Percentiles rank a stretch among this genome's conserved stretches.
Evolutionary conservation across 37 sponge, comb jelly and placozoan genomes (phyloP).

Genomic region (Mnemiopsis leidyi): DNA sequence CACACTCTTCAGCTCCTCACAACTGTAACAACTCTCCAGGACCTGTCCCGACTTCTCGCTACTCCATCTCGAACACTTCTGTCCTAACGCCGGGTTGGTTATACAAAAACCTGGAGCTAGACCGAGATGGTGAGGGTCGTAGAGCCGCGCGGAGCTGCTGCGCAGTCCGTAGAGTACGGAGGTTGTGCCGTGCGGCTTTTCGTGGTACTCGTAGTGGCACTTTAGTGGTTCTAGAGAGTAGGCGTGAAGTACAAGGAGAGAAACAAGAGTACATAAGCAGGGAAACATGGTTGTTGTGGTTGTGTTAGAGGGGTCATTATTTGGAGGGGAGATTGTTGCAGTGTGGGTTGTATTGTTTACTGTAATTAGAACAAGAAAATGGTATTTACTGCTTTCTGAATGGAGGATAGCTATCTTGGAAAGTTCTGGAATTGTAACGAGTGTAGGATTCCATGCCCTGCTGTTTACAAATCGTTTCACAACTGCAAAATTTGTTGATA

Average conservation of each 20-base stretch:
- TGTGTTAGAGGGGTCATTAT: too few species aligned
- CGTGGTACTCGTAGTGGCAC: background rate
- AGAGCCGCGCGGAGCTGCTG: background rate
- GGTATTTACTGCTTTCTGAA: too few species aligned
- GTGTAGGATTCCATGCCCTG: too few species aligned
- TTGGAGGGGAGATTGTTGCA: too few species aligned
- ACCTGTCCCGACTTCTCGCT: background rate
- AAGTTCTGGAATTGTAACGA: too few species aligned
- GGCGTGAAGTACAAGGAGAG: background rate
- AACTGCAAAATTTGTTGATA: too few species aligned
- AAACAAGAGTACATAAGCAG: background rate
- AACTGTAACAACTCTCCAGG: background rate
- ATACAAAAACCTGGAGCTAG: background rate
- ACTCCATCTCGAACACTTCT: background rate
- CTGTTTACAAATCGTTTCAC: too few species aligned
- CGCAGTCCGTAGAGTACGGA: too few species aligned
- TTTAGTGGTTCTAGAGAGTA: background rate
- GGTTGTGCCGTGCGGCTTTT: too few species aligned
- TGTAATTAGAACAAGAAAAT: too few species aligned
- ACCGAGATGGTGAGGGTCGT: background rate
- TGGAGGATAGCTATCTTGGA: too few species aligned
- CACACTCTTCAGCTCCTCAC: background rate
- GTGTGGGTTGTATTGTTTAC: too few species aligned
- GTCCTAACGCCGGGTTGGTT: background rate
- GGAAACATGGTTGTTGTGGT: background rate